Evolutionary conservation across 2,888 invertebrate genomes (phyloP), one percentile per base, ranked within the genome.

Genomic region (Rosalia funebris): DNA sequence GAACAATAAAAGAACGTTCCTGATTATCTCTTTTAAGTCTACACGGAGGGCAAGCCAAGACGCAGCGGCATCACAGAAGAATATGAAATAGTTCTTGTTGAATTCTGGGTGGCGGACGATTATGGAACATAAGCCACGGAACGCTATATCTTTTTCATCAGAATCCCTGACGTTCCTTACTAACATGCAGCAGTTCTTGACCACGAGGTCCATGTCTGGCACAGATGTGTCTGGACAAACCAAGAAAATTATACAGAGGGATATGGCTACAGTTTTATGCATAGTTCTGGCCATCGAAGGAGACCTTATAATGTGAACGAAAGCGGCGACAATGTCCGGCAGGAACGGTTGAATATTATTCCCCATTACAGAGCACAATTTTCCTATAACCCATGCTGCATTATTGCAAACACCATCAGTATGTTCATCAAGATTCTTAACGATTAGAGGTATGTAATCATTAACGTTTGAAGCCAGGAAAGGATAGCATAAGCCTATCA

Each of bases 341-440:
- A 96, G 89, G 83, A 95, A 98, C 67, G 92, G 91, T 78, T 92
- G 90, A 82, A 98, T 98, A 74, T 94, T 95, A 62, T 89, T 87
- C 65, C 96, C 96, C 84, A 97, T 87, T 83, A 97, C 95, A 78
- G 98, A 92, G 71, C 96, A 92, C 75, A 98, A 94, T 86, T 98
- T 98, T 47, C 99, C 98, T 73, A 99, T 96, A 16, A 98, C 98
- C 99, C 99, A 99, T 0, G 98, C 98, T 31, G 99, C 98, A 82
- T 99, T 99, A 83, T 99, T 98, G 84, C 98, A 98, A 34, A 98
- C 98, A 14, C 98, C 98, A 79, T 99, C 98, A 69, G 91, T 91
- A 77, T 96, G 93, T 1, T 98, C 96, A 83, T 98, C 96, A 62
- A 99, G 86, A 84, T 99, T 99, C 83, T 92, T 92, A 57, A 96